Evolutionary conservation across 2,113 vertebrate species (phyloP).

Genomic region (Cervus canadensis): DNA sequence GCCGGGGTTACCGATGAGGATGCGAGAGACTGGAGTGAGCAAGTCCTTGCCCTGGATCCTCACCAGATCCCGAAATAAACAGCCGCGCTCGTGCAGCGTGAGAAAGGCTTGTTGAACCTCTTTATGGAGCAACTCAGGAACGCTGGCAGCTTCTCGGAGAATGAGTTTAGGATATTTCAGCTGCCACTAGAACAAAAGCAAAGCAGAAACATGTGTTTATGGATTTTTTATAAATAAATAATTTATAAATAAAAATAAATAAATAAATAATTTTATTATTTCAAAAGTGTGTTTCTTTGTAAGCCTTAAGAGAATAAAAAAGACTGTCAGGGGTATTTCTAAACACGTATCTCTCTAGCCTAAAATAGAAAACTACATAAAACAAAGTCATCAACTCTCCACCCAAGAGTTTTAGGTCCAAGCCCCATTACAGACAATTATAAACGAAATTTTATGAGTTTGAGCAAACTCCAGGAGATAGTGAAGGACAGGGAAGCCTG

Average conservation of each 20-base stretch:
- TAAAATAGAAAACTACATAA: not conserved
- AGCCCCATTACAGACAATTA: not conserved
- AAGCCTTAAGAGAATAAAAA: not conserved
- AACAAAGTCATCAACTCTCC: not conserved
- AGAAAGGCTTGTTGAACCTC: constrained; percentile 88
- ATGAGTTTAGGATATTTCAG: constrained; percentile 91
- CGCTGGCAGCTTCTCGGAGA: constrained; percentile 83
- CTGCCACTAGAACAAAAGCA: constrained; percentile 86
- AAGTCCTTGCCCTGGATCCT: constrained; percentile 92
- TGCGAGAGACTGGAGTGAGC: constrained; percentile 91
- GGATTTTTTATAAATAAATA: not conserved
- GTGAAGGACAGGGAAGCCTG: not conserved
- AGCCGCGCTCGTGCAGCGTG: constrained; percentile 83
- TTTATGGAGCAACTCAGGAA: constrained; percentile 87
- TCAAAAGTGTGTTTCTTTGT: not conserved
- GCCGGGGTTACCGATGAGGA: constrained; percentile 92
- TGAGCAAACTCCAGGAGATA: not conserved
- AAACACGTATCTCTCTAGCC: not conserved
- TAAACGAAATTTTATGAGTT: not conserved
- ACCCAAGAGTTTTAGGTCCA: not conserved
- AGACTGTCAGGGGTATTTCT: not conserved
- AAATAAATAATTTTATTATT: not conserved
- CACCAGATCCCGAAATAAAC: constrained; percentile 93
- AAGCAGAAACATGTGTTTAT: not conserved
- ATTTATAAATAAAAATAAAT: too few relatives aligned